Evolutionary conservation across 2,888 invertebrate genomes (phyloP), one percentile per base, ranked within the genome.

Genomic region (Herminia tarsipennalis): DNA sequence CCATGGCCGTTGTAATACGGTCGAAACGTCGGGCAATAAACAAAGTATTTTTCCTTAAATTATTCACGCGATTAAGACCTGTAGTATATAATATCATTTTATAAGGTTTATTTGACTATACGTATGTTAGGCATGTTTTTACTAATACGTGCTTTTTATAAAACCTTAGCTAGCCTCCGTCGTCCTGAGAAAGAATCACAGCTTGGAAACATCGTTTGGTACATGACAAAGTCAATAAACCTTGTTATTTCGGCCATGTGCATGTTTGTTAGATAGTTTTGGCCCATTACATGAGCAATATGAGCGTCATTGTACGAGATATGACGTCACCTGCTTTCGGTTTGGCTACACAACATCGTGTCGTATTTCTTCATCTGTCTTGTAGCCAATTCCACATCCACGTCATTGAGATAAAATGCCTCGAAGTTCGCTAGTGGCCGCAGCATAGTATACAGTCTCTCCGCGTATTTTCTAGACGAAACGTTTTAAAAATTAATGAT

Each of bases 361-460:
- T 90, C 90, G 65, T 78, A 88, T 49, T 86, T 87, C 76, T 85
- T 88, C 86, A 90, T 88, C 53, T 86, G 89, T n/a, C 70, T 66
- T 0, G 85, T 59, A 5, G 90, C 90, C 2, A 78, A 40, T 0
- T 89, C 89, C 1, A 86, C 77, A 9, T 85, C 80, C 2, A 89
- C 88, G 33, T 91, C 91, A 0, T 83, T 86, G 8, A 90, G 71
- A 58, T 92, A 86, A 66, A 89, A 93, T 0, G 92, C 85, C 34
- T 93, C 92, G 62, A 93, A 93, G 71, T 87, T 86, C 3, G 83
- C 63, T 2, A 93, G 88, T 2, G 92, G 92, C 3, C 89, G 83
- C 21, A 93, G 78, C 76, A 93, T 88, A 3, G 83, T 77, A 74
- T 92, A 93, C 0, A 93, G 76, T 2, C 93, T 86, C 57, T 93